Base-by-base conservation (phyloP, 2,113 vertebrate species). In the Phyllopteryx taeniolatus region DNA sequence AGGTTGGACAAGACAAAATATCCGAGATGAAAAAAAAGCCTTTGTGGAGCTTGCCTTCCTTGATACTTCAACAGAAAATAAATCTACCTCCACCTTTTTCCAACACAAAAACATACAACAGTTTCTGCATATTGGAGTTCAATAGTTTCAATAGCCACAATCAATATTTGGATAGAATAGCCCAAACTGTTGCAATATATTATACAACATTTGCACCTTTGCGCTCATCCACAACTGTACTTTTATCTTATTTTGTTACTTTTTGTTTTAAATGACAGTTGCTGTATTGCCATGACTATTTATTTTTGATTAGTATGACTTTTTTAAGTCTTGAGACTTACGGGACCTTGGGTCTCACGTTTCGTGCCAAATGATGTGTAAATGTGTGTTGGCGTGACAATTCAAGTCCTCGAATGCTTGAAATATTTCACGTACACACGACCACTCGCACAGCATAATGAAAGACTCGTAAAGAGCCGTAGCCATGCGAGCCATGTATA, bases 1-100 rank as follows among this genome's bases (percentile, higher is more conserved):
- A 66, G 68, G 82, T 83, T 82, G 72, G 46, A 35, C 82, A 86
- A 88, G 82, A 84, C 74, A 71, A 62, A 70, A 76, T 77, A 43
- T n/a, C 77, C 71, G 77, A 75, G 64, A 44, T 31, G 12, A 43
- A 67, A 10, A 51, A 51, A 33, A 14, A 47, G 2, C 5, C 10
- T 67, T 49, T 15, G 3, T 39, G 17, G 5, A 4, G n/a, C 47
- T 68, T 51, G 44, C 33, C 17, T 51, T 51, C 47, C 47, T 15
- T 12, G 2, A 2, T 47, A 31, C 22, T 22, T 13, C n/a, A 12
- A 15, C 49, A 49, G 15, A 3, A 39, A 64, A 42, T 64, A 43
- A 49, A 27, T 60, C 11, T 60, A 60, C 13, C 20, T 3, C 12
- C 4, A 12, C 57, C 2, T 27, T 60, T 60, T 60, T 60, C 22